Evolutionary conservation across 2,113 vertebrate species (phyloP), one percentile per base, ranked within the genome.

Genomic region (Ailurus styani): DNA sequence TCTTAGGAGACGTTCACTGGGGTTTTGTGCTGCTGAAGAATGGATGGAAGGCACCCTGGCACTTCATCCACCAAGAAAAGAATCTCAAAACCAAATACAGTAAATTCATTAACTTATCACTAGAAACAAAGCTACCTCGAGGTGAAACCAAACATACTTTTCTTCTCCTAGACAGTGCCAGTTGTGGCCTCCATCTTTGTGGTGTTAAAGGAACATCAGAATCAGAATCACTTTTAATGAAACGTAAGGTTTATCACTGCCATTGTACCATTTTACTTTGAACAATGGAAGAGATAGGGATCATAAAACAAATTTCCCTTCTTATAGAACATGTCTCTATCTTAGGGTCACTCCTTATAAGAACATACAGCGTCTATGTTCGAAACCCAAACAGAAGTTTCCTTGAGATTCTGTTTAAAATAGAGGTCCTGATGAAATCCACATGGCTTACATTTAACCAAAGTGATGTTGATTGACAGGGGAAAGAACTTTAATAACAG

Each of bases 361-460:
- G 85, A 95, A 42, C 82, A 83, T 84, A 21, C 18, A 75, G 47
- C 78, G 18, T 91, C 37, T 91, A 60, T 79, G 55, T 91, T 84
- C 68, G 25, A 93, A 98, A 90, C 75, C 73, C 79, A 87, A 95
- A 93, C 55, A 96, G 57, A 96, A 92, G 54, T 93, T 93, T 98
- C 72, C 93, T 79, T 92, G 87, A 78, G 83, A 79, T 93, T 91
- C 70, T 87, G 52, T 96, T 96, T 94, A 91, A 94, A 97, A 96
- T 83, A 78, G 89, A 95, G 68, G 34, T 27, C 47, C 83, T 98
- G 97, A 97, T 97, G 97, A 98, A 97, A 97, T 93, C 97, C 97
- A 97, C 85, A 95, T 97, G 96, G 93, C 47, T 96, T 85, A 52
- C 14, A n/a, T 75, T 95, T 92, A 95, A 60, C 89, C 70, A 82